Percentiles rank a stretch among this genome's conserved stretches.
phyloP scores from a whole-genome alignment of 1,140 invertebrate species.

The Oryctes rhinoceros region DNA sequence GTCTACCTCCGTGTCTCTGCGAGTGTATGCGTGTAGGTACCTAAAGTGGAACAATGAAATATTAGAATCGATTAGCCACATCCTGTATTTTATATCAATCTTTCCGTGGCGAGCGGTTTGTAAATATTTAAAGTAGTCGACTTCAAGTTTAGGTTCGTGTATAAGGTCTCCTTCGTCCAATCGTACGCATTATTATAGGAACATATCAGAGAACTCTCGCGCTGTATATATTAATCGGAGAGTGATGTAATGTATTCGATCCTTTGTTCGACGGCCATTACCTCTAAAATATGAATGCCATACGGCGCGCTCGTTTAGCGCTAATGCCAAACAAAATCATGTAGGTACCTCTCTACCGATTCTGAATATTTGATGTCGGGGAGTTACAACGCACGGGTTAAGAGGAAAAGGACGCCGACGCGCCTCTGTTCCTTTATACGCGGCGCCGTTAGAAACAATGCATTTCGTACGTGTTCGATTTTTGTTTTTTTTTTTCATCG shows the following conservation, averaged over 20 bases:
- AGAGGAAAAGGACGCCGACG: background rate
- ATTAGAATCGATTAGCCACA: constrained; percentile 28
- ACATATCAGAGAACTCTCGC: background rate
- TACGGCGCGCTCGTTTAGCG: constrained; percentile 16
- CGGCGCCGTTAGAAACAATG: constrained; percentile 6
- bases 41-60: constrained; percentile 23
- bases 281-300: constrained; percentile 27
- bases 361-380: constrained; percentile 18
- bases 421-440: background rate
- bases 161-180: background rate
- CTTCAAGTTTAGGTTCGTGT: background rate
- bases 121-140: constrained; percentile 4
- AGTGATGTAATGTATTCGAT: background rate
- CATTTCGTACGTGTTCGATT: background rate
- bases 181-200: background rate
- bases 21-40: background rate
- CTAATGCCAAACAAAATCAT: constrained; percentile 23
- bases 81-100: constrained; percentile 35
- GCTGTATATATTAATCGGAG: constrained; percentile 5
- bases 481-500: background rate
- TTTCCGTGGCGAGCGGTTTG: background rate
- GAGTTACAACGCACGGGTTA: background rate
- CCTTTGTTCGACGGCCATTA: constrained; percentile 21
- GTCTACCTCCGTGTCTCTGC: background rate
- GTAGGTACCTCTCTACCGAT: background rate